Percentiles rank a stretch among this genome's conserved stretches.
phyloP scores from a whole-genome alignment of 2,113 vertebrate genomes.

The Zapornia atra region DNA sequence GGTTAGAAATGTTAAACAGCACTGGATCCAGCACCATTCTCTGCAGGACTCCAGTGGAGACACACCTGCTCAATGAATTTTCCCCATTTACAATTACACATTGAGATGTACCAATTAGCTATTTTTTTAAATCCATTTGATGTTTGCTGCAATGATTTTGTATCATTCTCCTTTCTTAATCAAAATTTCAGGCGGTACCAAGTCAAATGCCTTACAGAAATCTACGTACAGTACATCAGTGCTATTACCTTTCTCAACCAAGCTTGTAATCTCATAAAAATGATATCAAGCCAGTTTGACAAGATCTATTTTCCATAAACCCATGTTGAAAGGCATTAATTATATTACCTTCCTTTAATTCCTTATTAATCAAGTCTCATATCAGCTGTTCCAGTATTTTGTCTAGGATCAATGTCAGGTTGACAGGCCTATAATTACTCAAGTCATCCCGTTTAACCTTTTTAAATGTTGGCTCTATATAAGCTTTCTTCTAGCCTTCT shows the following conservation, averaged over 20 bases:
- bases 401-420: conserved; percentile 67
- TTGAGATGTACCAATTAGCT: neutral
- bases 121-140: neutral
- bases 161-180: conserved; percentile 24
- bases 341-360: conserved; percentile 74
- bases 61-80: neutral
- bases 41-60: neutral
- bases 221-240: conserved; percentile 50
- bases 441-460: conserved; percentile 68
- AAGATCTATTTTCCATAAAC: conserved; percentile 71
- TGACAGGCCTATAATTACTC: conserved; percentile 70
- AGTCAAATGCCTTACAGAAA: conserved; percentile 58
- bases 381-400: conserved; percentile 73
- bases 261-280: conserved; percentile 70
- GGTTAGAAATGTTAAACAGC: neutral
- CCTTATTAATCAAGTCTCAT: conserved; percentile 71
- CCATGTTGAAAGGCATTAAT: conserved; percentile 70
- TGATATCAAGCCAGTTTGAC: conserved; percentile 65
- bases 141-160: conserved; percentile 17
- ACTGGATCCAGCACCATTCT: neutral
- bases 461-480: conserved; percentile 64
- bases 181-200: conserved; percentile 26
- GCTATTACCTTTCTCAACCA: conserved; percentile 65
- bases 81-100: neutral
- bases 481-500: conserved; percentile 62